Percentiles rank a stretch among this genome's conserved stretches.
Evolutionary conservation across 2,888 invertebrate genomes (phyloP).

Genomic region (Pristionchus arcanus): DNA sequence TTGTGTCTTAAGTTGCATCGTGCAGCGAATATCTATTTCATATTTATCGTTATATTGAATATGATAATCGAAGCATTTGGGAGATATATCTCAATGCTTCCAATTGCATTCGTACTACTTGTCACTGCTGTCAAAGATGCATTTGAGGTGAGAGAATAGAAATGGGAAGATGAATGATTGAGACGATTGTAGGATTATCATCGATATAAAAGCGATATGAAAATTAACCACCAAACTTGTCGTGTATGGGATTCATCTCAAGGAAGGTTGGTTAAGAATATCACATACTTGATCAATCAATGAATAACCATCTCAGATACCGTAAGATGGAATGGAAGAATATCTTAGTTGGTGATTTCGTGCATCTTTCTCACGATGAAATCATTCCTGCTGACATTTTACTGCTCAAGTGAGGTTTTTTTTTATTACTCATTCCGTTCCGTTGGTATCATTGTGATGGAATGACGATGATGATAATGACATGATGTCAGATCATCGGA

Average conservation of each 20-base stretch:
- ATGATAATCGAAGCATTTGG: slow-evolving; percentile 87
- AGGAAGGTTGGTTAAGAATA: slow-evolving; percentile 57
- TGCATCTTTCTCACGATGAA: slow-evolving; percentile 96
- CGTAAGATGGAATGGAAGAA: slow-evolving; percentile 92
- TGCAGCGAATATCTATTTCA: slow-evolving; percentile 97
- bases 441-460: background rate
- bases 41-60: slow-evolving; percentile 95
- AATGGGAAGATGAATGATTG: background rate
- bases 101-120: slow-evolving; percentile 93
- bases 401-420: slow-evolving; percentile 83
- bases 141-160: background rate
- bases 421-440: background rate
- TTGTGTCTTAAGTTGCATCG: slow-evolving; percentile 89
- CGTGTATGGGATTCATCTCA: slow-evolving; percentile 84
- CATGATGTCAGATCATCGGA: slow-evolving; percentile 84
- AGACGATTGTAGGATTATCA: slow-evolving; percentile 87
- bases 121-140: slow-evolving; percentile 95
- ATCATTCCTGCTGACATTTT: slow-evolving; percentile 96
- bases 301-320: slow-evolving; percentile 42
- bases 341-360: slow-evolving; percentile 92
- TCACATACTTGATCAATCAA: slow-evolving; percentile 1
- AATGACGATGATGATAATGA: background rate
- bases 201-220: slow-evolving; percentile 90
- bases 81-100: slow-evolving; percentile 84
- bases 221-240: slow-evolving; percentile 94